phyloP scores from a whole-genome alignment of 2,113 vertebrate genomes.

The Mionectes macconnelli region DNA sequence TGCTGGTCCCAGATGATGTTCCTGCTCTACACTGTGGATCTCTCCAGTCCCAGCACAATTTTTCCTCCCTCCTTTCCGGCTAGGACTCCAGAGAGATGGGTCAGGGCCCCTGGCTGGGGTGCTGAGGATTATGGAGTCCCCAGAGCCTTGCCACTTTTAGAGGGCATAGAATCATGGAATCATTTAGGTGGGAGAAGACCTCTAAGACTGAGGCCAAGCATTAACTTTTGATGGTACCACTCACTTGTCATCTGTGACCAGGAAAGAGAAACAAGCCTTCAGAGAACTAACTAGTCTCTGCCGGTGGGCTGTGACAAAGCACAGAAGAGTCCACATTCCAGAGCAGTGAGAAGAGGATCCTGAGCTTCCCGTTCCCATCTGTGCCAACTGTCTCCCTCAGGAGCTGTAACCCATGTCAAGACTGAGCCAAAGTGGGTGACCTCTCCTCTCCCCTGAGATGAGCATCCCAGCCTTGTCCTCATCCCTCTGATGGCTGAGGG shows the following conservation, averaged over 20 bases:
- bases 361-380: not conserved
- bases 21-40: not conserved
- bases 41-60: not conserved
- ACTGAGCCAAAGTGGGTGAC: not conserved
- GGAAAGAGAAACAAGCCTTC: not conserved
- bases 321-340: not conserved
- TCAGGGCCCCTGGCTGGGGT: not conserved
- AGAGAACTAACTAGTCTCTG: not conserved
- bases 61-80: not conserved
- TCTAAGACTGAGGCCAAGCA: not conserved
- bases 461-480: not conserved
- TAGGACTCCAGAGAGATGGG: not conserved
- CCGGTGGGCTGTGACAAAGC: rapidly evolving
- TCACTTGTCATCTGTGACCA: not conserved
- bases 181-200: not conserved
- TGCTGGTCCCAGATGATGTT: rapidly evolving
- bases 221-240: not conserved
- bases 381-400: rapidly evolving
- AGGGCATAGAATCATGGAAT: not conserved
- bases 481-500: rapidly evolving
- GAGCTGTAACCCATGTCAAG: not conserved
- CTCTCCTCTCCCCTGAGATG: not conserved
- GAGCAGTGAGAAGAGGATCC: not conserved
- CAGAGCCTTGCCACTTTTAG: not conserved
- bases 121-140: not conserved